Evolutionary conservation across 2,888 invertebrate genomes (phyloP), one percentile per base, ranked within the genome.

Genomic region (Linhomoeus sp.): DNA sequence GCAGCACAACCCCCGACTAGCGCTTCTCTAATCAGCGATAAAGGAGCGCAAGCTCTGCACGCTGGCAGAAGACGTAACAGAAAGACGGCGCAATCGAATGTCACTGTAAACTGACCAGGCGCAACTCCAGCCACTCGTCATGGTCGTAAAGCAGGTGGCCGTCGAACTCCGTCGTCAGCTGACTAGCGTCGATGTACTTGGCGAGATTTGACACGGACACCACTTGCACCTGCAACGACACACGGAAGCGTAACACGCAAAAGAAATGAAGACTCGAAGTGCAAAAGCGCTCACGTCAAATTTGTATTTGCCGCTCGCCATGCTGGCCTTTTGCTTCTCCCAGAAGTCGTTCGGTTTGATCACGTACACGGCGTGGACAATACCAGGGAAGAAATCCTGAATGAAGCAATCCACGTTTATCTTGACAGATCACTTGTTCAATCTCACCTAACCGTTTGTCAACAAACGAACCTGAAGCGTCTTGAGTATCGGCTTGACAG

Each of bases 281-380:
- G 17, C 37, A 5, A 37, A n/a, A 37, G 3, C 33, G 53, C 69
- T 71, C 70, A 86, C 86, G 78, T 94, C 92, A 73, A 94, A 94
- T 73, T 88, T 90, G 74, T 90, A 94, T 75, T 92, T 94, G 70
- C 88, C 84, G 71, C 86, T 85, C 64, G 87, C 87, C 64, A 94
- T 77, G 56, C 86, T 87, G 58, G 90, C 88, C 66, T 90, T 80
- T 71, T 94, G 92, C 71, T 94, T 94, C 71, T 94, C 92, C 92
- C 92, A 92, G 74, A 97, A 94, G 68, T 90, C 92, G 66, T 97
- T 94, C 56, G 92, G 90, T 72, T 94, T 92, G 60, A 94, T 88
- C 67, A 97, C 87, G 66, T 85, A 83, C 58, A 87, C 90, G 68
- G 81, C 81, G 71, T 88, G 82, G 64, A 94, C 82, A 54, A 77